Conservation (phyloP, 2,113 vertebrate species). For the Carassius gibelio region DNA sequence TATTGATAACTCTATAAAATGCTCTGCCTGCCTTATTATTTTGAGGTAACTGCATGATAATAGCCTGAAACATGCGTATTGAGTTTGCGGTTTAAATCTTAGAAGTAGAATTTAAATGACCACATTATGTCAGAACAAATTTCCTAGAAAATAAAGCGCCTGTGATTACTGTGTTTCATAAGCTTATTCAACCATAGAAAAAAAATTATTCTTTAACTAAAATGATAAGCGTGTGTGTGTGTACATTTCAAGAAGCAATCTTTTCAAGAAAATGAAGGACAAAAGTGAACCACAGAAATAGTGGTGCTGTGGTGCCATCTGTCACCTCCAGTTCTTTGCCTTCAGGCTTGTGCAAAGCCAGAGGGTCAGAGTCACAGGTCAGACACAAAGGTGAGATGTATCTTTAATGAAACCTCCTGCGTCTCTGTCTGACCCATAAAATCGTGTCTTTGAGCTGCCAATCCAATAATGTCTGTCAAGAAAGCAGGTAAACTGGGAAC, state of each 20-base stretch:
- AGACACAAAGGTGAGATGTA: conserved; percentile 16
- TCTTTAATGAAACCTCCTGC: conserved; percentile 35
- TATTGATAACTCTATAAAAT: conserved; percentile 18
- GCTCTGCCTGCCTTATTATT: conserved; percentile 15
- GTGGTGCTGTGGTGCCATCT: neutral
- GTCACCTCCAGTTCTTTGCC: conserved; percentile 26
- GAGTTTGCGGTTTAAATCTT: neutral
- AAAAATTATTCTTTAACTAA: neutral
- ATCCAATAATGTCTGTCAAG: conserved; percentile 29
- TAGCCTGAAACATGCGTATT: neutral
- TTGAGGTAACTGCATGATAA: neutral
- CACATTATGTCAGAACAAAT: conserved; percentile 30
- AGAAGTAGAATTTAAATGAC: conserved; percentile 24
- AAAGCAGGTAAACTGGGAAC: neutral
- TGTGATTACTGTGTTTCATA: conserved; percentile 28
- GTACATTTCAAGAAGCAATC: conserved; percentile 6
- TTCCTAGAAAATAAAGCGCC: conserved; percentile 18
- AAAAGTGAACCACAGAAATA: neutral
- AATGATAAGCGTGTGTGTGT: neutral
- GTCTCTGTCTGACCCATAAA: conserved; percentile 29
- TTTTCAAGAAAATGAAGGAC: neutral
- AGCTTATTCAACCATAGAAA: conserved; percentile 6
- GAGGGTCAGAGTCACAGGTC: conserved; percentile 23
- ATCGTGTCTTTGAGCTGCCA: conserved; percentile 37
- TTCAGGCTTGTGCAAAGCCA: conserved; percentile 27